phyloP scores from a whole-genome alignment of 2,888 invertebrate species.

The Xestia ashworthii region DNA sequence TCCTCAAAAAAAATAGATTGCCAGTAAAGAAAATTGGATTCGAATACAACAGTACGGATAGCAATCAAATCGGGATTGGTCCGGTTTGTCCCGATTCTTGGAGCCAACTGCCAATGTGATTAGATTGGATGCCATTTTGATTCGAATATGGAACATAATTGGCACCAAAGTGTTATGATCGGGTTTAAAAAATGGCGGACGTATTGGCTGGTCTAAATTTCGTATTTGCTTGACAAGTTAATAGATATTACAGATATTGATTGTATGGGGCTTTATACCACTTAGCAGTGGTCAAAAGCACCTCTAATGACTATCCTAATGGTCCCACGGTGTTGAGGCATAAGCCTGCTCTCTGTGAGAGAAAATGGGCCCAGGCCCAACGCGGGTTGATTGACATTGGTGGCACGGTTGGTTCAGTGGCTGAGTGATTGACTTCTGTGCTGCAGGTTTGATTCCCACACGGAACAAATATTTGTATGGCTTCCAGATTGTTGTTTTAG shows the following conservation, averaged over 20 bases:
- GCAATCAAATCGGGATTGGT: conserved; percentile 65
- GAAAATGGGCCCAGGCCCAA: too few species aligned
- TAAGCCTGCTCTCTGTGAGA: too few species aligned
- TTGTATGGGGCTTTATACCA: background rate
- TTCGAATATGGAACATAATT: conserved; percentile 60
- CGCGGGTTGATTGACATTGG: too few species aligned
- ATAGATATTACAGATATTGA: background rate
- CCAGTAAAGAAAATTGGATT: conserved; percentile 69
- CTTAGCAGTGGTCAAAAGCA: too few species aligned
- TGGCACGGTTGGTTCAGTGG: too few species aligned
- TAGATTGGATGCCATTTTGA: conserved; percentile 60
- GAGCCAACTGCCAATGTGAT: conserved; percentile 57
- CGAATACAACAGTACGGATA: conserved; percentile 63
- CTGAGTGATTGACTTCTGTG: too few species aligned
- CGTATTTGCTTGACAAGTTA: background rate
- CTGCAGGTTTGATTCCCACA: too few species aligned
- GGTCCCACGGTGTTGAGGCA: too few species aligned
- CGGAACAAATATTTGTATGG: too few species aligned
- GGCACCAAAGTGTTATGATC: conserved; percentile 44
- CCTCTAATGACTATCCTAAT: too few species aligned
- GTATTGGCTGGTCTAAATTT: background rate
- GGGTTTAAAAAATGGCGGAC: conserved; percentile 34
- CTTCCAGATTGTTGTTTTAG: too few species aligned
- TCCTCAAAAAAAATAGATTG: conserved; percentile 59
- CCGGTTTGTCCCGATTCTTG: conserved; percentile 50